These are phyloP conservation scores for Serripes groenlandicus DNA, from an alignment of 2,888 invertebrate species.

Conservation along the genomic window DNA sequence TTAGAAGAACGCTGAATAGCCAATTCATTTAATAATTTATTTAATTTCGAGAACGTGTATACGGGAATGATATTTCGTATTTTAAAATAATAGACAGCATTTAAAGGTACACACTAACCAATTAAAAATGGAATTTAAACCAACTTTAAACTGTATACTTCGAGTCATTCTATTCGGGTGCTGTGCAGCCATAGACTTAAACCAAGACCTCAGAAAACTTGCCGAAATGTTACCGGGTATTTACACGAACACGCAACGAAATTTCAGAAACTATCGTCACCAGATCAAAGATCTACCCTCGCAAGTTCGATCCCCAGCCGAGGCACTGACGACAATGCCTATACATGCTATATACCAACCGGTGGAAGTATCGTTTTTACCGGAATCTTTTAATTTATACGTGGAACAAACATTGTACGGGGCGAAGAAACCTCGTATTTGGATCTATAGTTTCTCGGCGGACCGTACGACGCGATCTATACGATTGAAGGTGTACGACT, in stretches of 20 bases:
- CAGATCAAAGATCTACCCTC: constrained; percentile 50
- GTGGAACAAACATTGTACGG: constrained; percentile 71
- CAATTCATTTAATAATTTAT: too few species aligned
- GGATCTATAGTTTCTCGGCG: constrained; percentile 71
- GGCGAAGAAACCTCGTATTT: constrained; percentile 66
- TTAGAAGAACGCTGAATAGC: too few species aligned
- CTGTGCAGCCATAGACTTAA: constrained; percentile 51
- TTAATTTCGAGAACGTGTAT: too few species aligned
- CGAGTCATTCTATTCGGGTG: constrained; percentile 22
- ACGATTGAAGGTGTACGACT: constrained; percentile 65
- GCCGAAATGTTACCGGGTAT: constrained; percentile 68
- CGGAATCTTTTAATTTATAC: constrained; percentile 70
- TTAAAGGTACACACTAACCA: too few species aligned
- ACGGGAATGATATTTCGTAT: too few species aligned
- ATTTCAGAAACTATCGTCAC: constrained; percentile 41
- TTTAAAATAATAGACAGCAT: too few species aligned
- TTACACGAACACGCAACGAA: constrained; percentile 64
- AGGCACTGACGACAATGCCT: constrained; percentile 53
- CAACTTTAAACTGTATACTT: background rate
- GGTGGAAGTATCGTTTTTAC: constrained; percentile 69
- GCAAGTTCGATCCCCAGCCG: constrained; percentile 8
- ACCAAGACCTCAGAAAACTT: constrained; percentile 60
- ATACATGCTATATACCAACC: constrained; percentile 69
- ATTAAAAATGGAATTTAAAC: constrained; percentile 14
- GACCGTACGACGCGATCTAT: constrained; percentile 67